A percentile compares a stretch with the other conserved stretches of the same genome.
These are phyloP conservation scores for Zaprionus inermis DNA, from an alignment of 1,140 invertebrate genomes.

Conservation along the genomic window DNA sequence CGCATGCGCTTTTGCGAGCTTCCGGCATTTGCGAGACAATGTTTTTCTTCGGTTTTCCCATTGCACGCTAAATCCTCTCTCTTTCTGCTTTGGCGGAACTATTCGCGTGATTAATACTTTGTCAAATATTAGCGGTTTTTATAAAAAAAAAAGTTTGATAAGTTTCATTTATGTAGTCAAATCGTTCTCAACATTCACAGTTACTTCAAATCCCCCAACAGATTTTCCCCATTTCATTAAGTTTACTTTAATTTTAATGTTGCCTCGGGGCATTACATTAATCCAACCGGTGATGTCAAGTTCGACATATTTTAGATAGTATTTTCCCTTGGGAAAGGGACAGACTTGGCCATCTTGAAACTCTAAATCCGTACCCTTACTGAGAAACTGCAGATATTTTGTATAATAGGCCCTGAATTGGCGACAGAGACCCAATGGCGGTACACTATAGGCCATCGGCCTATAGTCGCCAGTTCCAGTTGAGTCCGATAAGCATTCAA, in stretches of 20 bases:
- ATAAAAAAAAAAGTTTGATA: not conserved
- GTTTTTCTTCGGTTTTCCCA: conserved; percentile 56
- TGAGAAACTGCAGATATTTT: conserved; percentile 14
- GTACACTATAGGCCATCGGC: conserved; percentile 33
- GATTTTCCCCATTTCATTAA: not conserved
- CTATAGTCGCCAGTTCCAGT: conserved; percentile 37
- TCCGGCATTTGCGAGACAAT: conserved; percentile 64
- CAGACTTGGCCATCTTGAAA: conserved; percentile 29
- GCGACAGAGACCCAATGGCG: conserved; percentile 19
- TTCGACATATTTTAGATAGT: conserved; percentile 39
- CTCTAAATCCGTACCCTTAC: conserved; percentile 28
- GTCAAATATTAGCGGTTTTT: too few species aligned
- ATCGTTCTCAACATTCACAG: conserved; percentile 13
- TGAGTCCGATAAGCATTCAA: conserved; percentile 35
- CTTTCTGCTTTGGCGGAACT: conserved; percentile 31
- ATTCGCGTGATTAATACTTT: conserved; percentile 68
- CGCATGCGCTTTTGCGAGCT: conserved; percentile 54
- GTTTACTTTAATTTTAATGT: conserved; percentile 24
- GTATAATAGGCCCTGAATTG: conserved; percentile 28
- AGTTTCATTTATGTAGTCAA: too few species aligned
- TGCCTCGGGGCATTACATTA: conserved; percentile 28
- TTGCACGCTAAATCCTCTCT: conserved; percentile 42
- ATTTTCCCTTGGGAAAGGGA: conserved; percentile 32
- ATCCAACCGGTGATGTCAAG: conserved; percentile 38
- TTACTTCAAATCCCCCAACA: conserved; percentile 15